Evolutionary conservation across 2,888 invertebrate species (phyloP), one percentile per base, ranked within the genome.

Genomic region (Ophion slaviceki): DNA sequence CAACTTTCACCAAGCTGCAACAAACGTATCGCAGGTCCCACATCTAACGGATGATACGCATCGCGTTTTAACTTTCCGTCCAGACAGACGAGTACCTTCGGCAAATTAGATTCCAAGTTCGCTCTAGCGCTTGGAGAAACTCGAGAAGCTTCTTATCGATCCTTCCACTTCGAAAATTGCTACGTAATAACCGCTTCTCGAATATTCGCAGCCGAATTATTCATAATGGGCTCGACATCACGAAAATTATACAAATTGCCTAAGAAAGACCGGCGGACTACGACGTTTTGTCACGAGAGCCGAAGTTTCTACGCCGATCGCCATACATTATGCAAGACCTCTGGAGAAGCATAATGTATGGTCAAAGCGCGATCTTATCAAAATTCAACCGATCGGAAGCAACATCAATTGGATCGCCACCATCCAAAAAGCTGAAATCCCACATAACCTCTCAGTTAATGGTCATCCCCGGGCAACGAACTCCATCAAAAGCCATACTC

Each of bases 151-250:
- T 47, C 57, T 74, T 74, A 83, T 83, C 86, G 80, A 83, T 83
- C 36, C 17, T 59, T 20, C 53, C 67, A 24, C 74, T 70, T 36
- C 75, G 47, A 64, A 83, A 81, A 66, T 83, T 75, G 62, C 59
- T 36, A 36, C 68, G n/a, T 28, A 40, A 68, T 79, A 6, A 57
- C 45, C 32, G 62, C 47, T 59, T 64, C 78, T 72, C 40, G 24
- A 77, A 75, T 57, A 72, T 77, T 72, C 62, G 36, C 59, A 47
- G 17, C 61, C 36, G 80, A 75, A 77, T 62, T 86, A 83, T 86
- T 83, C 80, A 78, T 81, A 62, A 71, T 64, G 28, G 36, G 83
- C 78, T 86, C 83, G 70, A 81, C 83, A 66, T 72, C 77, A 75
- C 57, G 70, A 40, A 67, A n/a, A 74, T 77, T 80, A n/a, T 68